These are phyloP conservation scores for Tipula lateralis DNA, from an alignment of 2,888 invertebrate genomes.

Conservation along the genomic window DNA sequence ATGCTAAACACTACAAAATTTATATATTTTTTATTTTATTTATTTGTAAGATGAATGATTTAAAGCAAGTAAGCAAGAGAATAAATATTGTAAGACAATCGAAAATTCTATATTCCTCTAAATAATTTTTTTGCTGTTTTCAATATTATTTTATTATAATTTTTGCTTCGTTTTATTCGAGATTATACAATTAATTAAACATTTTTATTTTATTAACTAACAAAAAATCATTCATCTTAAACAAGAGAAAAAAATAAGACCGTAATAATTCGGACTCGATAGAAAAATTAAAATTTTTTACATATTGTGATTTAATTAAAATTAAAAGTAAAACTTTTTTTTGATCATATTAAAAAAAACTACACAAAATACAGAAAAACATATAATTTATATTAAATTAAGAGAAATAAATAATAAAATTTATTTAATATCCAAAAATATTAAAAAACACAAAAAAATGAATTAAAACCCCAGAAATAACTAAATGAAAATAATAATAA, in stretches of 20 bases:
- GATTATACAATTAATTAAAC: background rate
- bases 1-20: background rate
- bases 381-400: slow-evolving; percentile 24
- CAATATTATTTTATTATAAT: background rate
- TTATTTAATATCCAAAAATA: background rate
- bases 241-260: background rate
- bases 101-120: background rate
- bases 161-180: background rate
- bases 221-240: background rate
- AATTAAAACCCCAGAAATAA: slow-evolving; percentile 19
- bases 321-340: slow-evolving; percentile 6
- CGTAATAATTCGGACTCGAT: background rate
- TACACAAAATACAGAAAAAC: background rate
- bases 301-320: slow-evolving; percentile 19
- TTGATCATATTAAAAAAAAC: background rate
- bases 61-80: background rate
- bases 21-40: background rate
- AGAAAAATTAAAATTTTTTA: background rate
- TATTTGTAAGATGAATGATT: background rate
- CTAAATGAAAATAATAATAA: background rate
- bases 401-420: background rate
- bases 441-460: background rate
- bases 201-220: background rate
- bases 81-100: slow-evolving; percentile 19
- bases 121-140: background rate